These are phyloP conservation scores for Creontiades dilutus DNA, from an alignment of 2,888 invertebrate species.

Conservation along the genomic window DNA sequence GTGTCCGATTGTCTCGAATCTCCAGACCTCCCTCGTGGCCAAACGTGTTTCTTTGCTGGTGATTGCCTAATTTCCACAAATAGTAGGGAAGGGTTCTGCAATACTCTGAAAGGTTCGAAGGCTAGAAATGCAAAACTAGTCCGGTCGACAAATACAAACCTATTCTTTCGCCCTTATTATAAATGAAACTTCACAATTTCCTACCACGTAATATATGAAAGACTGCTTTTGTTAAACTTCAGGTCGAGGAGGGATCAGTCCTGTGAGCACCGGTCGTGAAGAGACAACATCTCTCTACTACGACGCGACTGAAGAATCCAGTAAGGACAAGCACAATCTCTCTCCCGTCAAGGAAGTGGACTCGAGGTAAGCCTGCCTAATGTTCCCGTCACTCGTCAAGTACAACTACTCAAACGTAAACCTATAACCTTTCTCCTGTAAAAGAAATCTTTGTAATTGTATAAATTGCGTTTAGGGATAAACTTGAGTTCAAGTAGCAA, in stretches of 20 bases:
- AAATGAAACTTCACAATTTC: no score
- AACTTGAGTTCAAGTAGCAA: conserved; percentile 62
- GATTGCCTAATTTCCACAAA: no score
- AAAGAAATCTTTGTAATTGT: conserved; percentile 48
- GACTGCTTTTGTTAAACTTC: background rate
- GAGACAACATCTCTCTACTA: conserved; percentile 87
- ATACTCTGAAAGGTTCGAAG: no score
- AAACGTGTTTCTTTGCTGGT: no score
- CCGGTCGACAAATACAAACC: no score
- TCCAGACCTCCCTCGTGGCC: no score
- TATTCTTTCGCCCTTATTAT: no score
- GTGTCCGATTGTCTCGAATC: no score
- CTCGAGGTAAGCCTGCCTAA: conserved; percentile 70
- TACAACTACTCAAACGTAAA: no score
- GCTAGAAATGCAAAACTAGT: no score
- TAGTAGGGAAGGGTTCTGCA: no score
- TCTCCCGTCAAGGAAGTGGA: conserved; percentile 76
- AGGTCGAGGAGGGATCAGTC: conserved; percentile 78
- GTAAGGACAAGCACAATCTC: conserved; percentile 77
- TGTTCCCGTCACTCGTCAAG: background rate
- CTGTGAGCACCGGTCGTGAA: conserved; percentile 82
- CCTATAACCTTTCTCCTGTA: background rate
- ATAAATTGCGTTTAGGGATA: conserved; percentile 57
- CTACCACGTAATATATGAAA: no score
- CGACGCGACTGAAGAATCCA: conserved; percentile 87